Evolutionary conservation across 2,113 vertebrate genomes (phyloP).

Genomic region (Hylia prasina): DNA sequence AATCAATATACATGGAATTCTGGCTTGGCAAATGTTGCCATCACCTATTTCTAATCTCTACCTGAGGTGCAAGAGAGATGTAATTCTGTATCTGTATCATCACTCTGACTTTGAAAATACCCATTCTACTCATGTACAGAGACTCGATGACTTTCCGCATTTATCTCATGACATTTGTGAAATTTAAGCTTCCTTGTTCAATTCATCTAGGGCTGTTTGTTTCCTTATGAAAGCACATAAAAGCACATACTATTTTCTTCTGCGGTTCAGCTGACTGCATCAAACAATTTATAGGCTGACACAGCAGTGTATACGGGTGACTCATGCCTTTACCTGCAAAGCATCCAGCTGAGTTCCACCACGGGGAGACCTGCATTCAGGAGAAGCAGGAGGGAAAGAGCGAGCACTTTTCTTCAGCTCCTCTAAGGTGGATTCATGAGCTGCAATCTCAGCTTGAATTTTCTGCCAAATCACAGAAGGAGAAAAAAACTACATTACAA

Average conservation of each 20-base stretch:
- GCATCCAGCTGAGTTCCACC: slow-evolving; percentile 86
- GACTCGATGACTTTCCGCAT: neutral
- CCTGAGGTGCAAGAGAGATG: neutral
- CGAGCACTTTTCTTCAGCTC: slow-evolving; percentile 84
- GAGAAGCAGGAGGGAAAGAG: slow-evolving; percentile 67
- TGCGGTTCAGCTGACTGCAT: neutral
- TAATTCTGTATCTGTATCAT: neutral
- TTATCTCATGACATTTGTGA: neutral
- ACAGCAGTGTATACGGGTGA: neutral
- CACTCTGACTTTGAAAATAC: neutral
- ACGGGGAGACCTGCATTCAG: slow-evolving; percentile 79
- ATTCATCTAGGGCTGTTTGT: neutral
- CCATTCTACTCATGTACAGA: neutral
- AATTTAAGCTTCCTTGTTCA: neutral
- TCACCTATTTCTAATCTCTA: neutral
- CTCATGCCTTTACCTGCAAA: slow-evolving; percentile 80
- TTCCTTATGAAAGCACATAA: neutral
- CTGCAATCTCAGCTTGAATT: slow-evolving; percentile 88
- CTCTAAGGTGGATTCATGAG: slow-evolving; percentile 87
- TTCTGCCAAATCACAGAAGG: slow-evolving; percentile 66
- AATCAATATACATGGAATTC: neutral
- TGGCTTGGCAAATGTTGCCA: neutral
- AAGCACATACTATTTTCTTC: neutral
- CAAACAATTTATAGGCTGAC: neutral
- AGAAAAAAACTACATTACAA: neutral